These are phyloP conservation scores for Grallaria varia DNA, from an alignment of 2,113 vertebrate species.

Conservation along the genomic window DNA sequence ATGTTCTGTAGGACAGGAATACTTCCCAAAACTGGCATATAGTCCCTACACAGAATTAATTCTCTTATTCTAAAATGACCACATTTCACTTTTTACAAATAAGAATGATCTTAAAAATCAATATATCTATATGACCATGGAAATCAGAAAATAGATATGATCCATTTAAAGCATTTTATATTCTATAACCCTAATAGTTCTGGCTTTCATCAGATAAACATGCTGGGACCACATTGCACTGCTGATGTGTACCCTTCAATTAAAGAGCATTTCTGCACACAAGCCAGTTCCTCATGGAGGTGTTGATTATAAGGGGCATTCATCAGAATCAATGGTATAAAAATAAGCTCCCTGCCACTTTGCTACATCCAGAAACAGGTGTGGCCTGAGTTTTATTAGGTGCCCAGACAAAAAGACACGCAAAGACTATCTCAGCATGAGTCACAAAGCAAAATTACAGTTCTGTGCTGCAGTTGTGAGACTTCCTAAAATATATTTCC, in stretches of 20 bases:
- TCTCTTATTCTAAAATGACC: neutral
- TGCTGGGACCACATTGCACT: neutral
- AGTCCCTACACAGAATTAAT: neutral
- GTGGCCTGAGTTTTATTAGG: slow-evolving; percentile 41
- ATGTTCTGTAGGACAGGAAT: neutral
- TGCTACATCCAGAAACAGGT: slow-evolving; percentile 45
- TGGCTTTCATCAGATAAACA: slow-evolving; percentile 37
- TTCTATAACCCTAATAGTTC: neutral
- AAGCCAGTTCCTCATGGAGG: slow-evolving; percentile 19
- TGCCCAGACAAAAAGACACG: slow-evolving; percentile 24
- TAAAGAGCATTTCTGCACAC: slow-evolving; percentile 51
- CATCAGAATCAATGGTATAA: slow-evolving; percentile 44
- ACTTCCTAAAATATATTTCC: slow-evolving; percentile 18
- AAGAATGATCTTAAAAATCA: neutral
- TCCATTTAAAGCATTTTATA: neutral
- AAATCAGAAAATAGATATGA: neutral
- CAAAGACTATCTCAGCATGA: slow-evolving; percentile 30
- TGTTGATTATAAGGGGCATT: slow-evolving; percentile 55
- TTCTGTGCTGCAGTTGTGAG: neutral
- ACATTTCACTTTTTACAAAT: neutral
- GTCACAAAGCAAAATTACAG: slow-evolving; percentile 62
- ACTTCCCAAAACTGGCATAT: slow-evolving; percentile 18
- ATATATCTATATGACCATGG: neutral
- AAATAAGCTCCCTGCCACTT: slow-evolving; percentile 53
- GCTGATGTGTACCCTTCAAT: slow-evolving; percentile 40